These are phyloP conservation scores for Papilio aristodemus DNA, from an alignment of 1,140 invertebrate genomes.

Conservation along the genomic window DNA sequence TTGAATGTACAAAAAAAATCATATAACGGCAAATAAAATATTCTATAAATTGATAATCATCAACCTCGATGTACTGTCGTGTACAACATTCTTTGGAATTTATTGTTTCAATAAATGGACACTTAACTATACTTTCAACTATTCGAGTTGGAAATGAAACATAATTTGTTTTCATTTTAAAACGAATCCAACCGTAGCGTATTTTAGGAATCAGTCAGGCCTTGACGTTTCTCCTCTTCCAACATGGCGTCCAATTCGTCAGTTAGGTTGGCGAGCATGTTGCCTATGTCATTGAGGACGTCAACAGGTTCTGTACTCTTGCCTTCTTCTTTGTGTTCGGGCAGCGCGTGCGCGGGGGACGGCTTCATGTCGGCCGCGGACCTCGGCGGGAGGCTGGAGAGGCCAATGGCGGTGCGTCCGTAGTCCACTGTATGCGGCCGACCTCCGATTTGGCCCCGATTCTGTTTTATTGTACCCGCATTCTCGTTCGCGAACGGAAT, in stretches of 20 bases:
- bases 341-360: slow-evolving; percentile 58
- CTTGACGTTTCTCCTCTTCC: slow-evolving; percentile 93
- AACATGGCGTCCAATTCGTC: slow-evolving; percentile 97
- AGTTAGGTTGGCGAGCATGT: slow-evolving; percentile 96
- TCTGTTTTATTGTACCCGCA: slow-evolving; percentile 96
- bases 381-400: slow-evolving; percentile 63
- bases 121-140: slow-evolving; percentile 43
- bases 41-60: slow-evolving; percentile 34
- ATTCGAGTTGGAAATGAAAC: slow-evolving; percentile 55
- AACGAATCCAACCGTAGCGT: slow-evolving; percentile 16
- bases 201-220: slow-evolving; percentile 83
- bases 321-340: slow-evolving; percentile 63
- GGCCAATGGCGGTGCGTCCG: slow-evolving; percentile 58
- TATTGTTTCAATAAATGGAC: slow-evolving; percentile 39
- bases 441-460: slow-evolving; percentile 71
- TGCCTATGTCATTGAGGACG: slow-evolving; percentile 97
- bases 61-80: slow-evolving; percentile 46
- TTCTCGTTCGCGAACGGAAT: slow-evolving; percentile 99
- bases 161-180: slow-evolving; percentile 24
- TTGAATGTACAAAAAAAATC: not conserved
- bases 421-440: slow-evolving; percentile 77
- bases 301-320: slow-evolving; percentile 87
- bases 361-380: slow-evolving; percentile 63
- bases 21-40: slow-evolving; percentile 9
- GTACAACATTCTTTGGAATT: slow-evolving; percentile 65